Percentiles rank a stretch among this genome's conserved stretches.
Evolutionary conservation across 2,888 invertebrate species (phyloP).

Genomic region (Molorchus minor): DNA sequence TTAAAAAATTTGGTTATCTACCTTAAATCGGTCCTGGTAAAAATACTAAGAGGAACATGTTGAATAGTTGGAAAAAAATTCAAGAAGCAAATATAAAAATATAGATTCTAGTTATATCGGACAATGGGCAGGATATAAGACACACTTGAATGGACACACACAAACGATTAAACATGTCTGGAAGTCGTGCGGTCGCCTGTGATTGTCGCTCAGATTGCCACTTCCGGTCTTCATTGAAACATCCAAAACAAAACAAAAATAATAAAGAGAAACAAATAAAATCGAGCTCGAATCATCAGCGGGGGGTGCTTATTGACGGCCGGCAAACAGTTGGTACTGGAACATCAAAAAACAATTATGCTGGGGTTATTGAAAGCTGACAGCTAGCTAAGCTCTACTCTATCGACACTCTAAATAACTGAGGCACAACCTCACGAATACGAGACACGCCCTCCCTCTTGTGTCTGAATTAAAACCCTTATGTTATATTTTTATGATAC

Average conservation of each 20-base stretch:
- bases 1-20: too few species aligned
- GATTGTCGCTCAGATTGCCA: constrained; percentile 60
- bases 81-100: constrained; percentile 21
- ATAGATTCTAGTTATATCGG: constrained; percentile 33
- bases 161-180: constrained; percentile 48
- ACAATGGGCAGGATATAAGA: constrained; percentile 48
- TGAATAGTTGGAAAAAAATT: constrained; percentile 17
- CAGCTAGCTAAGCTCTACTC: constrained; percentile 29
- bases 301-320: constrained; percentile 61
- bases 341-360: constrained; percentile 61
- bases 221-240: constrained; percentile 54
- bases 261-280: constrained; percentile 48
- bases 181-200: constrained; percentile 55
- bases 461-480: constrained; percentile 15
- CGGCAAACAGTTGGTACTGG: constrained; percentile 64
- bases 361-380: constrained; percentile 48
- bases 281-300: constrained; percentile 54
- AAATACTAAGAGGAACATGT: constrained; percentile 7
- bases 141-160: constrained; percentile 54
- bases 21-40: neutral
- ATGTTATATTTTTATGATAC: too few species aligned
- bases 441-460: constrained; percentile 27
- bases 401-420: constrained; percentile 27
- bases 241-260: constrained; percentile 46
- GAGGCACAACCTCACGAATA: constrained; percentile 27